Conservation (phyloP, 64 coral and sea anemone species). For the Pocillopora verrucosa region DNA sequence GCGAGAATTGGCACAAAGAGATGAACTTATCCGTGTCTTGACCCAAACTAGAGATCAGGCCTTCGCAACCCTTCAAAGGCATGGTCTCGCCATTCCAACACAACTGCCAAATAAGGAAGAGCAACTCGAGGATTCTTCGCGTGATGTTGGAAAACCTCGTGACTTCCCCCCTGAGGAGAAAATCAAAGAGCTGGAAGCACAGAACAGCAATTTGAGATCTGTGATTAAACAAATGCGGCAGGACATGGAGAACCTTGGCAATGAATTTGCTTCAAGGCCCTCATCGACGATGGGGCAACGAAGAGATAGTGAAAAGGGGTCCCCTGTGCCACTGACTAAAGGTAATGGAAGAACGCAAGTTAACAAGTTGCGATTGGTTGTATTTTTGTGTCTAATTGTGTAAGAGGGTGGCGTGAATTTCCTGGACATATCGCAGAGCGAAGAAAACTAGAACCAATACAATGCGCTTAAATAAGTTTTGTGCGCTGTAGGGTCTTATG, state of each 20-base stretch:
- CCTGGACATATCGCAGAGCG: too few relatives aligned
- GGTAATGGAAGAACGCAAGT: constrained; percentile 24
- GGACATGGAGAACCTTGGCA: constrained; percentile 90
- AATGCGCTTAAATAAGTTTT: too few relatives aligned
- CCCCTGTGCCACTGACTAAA: constrained; percentile 64
- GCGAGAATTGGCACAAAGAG: constrained; percentile 67
- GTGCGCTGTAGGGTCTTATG: too few relatives aligned
- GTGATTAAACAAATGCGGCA: constrained; percentile 93
- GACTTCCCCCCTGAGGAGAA: constrained; percentile 14
- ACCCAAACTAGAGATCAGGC: constrained; percentile 83
- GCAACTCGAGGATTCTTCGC: not conserved
- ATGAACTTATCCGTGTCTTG: constrained; percentile 82
- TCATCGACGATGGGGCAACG: constrained; percentile 40
- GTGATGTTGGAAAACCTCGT: not conserved
- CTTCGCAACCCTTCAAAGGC: constrained; percentile 79
- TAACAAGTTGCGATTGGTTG: too few relatives aligned
- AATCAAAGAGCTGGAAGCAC: constrained; percentile 50
- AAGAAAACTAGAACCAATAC: too few relatives aligned
- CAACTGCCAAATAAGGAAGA: constrained; percentile 73
- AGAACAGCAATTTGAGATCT: constrained; percentile 69
- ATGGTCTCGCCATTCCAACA: constrained; percentile 79
- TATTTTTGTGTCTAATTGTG: too few relatives aligned
- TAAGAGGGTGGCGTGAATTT: too few relatives aligned
- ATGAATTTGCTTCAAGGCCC: constrained; percentile 58
- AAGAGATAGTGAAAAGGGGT: constrained; percentile 16